Base-by-base conservation (phyloP, 1,140 invertebrate species). In the Antheraea mylitta region DNA sequence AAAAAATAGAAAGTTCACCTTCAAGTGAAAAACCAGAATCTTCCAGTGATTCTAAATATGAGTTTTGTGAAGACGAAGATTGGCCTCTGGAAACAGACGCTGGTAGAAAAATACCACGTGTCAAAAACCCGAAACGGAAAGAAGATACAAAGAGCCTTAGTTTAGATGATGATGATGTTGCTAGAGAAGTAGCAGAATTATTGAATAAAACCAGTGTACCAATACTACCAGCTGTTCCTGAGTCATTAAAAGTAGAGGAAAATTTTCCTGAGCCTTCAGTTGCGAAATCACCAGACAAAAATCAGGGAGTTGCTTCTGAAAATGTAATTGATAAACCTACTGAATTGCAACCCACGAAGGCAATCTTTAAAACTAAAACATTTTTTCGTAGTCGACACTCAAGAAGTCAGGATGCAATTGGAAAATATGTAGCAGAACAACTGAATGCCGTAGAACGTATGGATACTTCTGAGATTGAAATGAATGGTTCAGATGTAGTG, bases 51-150 rank as follows among this genome's bases (percentile, higher is more conserved):
- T 86, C 90, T 18, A 90, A 92, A 78, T 94, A 94, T 77, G 93
- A 94, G 71, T 94, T 94, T 85, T 92, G 93, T 81, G 93, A 94
- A 69, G 91, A 93, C 69, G 93, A 93, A 81, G 93, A 94, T 69
- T 89, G 90, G 84, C 85, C 89, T 7, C 74, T 87, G 68, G 90
- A 92, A 80, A 87, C 81, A 61, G 90, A 91, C 66, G 85, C 86
- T 16, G 93, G 92, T 16, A 84, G 92, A 67, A 94, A 93, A 87
- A 93, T 93, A 67, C 92, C 93, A 18, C 80, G 93, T 68, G 82
- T 93, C 0, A 91, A 86, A 69, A 90, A 90, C 79, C 82, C 88
- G 36, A 86, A 86, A 77, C 80, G 83, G 63, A 90, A 86, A 79
- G 83, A 90, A 65, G 86, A 89, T 38, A 76, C 82, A 36, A 90